These are phyloP conservation scores for Malaclemys terrapin DNA, from an alignment of 2,113 vertebrate genomes.

Conservation along the genomic window DNA sequence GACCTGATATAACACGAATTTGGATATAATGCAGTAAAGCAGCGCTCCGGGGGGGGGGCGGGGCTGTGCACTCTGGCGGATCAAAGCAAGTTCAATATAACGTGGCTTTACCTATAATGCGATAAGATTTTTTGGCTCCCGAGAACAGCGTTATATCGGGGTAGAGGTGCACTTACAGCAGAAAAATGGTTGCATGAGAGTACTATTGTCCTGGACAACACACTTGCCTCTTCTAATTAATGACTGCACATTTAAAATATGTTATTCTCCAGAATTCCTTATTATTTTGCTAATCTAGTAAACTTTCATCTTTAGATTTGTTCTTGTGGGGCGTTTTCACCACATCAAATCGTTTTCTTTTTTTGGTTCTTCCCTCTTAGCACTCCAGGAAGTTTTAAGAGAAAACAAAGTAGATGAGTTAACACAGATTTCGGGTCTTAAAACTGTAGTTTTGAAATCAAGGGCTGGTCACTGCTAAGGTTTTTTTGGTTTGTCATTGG, in stretches of 20 bases:
- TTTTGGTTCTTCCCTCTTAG: not conserved
- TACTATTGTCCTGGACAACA: not conserved
- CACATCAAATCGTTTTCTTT: not conserved
- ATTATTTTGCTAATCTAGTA: not conserved
- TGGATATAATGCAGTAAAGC: too few species aligned
- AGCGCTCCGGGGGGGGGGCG: too few species aligned
- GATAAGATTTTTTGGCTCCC: too few species aligned
- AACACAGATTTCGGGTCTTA: not conserved
- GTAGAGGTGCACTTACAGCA: not conserved
- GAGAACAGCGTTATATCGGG: too few species aligned
- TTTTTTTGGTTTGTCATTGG: not conserved
- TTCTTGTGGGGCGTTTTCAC: not conserved
- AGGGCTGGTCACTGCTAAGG: not conserved
- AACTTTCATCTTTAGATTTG: not conserved
- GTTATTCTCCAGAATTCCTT: not conserved
- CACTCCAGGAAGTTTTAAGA: not conserved
- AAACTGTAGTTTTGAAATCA: not conserved
- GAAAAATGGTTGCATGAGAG: not conserved
- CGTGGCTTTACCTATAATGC: too few species aligned
- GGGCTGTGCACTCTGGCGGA: too few species aligned
- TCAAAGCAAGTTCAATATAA: too few species aligned
- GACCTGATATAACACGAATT: too few species aligned
- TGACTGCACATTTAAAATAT: not conserved
- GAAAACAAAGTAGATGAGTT: not conserved
- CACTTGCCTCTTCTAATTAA: not conserved